Percentiles rank a stretch among this genome's conserved stretches.
These are phyloP conservation scores for Dasysyrphus albostriatus DNA, from an alignment of 2,888 invertebrate genomes.

Conservation along the genomic window DNA sequence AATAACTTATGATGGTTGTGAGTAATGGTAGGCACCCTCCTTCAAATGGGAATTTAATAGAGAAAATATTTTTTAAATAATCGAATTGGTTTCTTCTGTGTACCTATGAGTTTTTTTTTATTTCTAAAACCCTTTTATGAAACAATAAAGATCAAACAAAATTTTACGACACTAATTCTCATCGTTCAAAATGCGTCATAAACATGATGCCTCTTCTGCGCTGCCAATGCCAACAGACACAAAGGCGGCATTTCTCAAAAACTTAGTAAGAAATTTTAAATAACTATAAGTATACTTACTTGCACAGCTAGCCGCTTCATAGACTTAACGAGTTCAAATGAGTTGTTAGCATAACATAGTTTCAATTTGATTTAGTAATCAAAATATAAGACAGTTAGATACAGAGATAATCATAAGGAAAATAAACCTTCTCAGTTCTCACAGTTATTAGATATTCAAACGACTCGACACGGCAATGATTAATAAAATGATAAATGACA, in stretches of 20 bases:
- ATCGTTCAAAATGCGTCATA: not conserved
- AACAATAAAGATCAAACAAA: too few relatives aligned
- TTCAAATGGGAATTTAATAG: too few relatives aligned
- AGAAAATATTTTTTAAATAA: too few relatives aligned
- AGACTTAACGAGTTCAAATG: not conserved
- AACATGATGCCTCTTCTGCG: not conserved
- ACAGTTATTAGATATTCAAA: slow-evolving; percentile 13
- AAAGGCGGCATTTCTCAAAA: not conserved
- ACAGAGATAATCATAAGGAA: slow-evolving; percentile 16
- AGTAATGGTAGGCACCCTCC: too few relatives aligned
- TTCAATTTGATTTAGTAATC: not conserved
- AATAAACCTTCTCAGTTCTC: not conserved
- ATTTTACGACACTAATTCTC: not conserved
- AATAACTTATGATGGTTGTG: too few relatives aligned
- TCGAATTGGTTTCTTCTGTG: too few relatives aligned
- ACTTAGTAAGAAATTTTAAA: not conserved
- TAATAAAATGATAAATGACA: slow-evolving; percentile 28
- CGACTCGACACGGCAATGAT: not conserved
- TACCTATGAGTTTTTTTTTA: too few relatives aligned
- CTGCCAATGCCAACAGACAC: not conserved
- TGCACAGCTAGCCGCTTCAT: not conserved
- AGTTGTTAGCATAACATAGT: not conserved
- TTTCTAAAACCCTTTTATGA: too few relatives aligned
- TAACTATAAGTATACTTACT: not conserved
- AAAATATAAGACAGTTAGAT: not conserved